phyloP scores from a whole-genome alignment of 2,888 invertebrate species.

The Diadegma fenestrale region DNA sequence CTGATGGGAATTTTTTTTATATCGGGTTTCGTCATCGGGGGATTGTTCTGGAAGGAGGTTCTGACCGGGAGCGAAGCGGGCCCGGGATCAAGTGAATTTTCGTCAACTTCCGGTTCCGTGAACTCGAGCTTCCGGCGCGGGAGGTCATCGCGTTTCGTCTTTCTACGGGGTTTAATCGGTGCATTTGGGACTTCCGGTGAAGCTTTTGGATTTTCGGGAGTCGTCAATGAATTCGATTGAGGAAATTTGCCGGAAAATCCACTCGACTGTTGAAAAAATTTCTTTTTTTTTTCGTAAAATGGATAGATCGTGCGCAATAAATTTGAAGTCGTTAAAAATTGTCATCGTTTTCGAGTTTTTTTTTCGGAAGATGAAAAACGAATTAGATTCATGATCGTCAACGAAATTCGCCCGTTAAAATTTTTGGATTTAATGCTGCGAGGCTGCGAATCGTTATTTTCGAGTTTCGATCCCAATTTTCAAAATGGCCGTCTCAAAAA shows the following conservation, averaged over 20 bases:
- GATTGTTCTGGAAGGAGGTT: background rate
- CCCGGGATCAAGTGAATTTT: slow-evolving; percentile 49
- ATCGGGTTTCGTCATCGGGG: background rate
- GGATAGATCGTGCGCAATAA: background rate
- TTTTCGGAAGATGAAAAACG: background rate
- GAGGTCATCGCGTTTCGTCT: slow-evolving; percentile 66
- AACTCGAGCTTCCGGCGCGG: slow-evolving; percentile 76
- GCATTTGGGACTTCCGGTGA: slow-evolving; percentile 66
- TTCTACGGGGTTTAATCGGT: slow-evolving; percentile 74
- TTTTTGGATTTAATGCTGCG: background rate
- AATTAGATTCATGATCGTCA: background rate
- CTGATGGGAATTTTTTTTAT: background rate
- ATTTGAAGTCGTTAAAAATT: background rate
- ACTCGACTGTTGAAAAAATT: slow-evolving; percentile 11
- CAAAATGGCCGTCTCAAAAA: background rate
- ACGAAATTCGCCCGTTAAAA: background rate
- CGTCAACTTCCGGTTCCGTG: slow-evolving; percentile 67
- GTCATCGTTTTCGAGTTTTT: background rate
- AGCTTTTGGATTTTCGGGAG: slow-evolving; percentile 47
- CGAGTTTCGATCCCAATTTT: background rate
- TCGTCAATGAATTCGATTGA: slow-evolving; percentile 6
- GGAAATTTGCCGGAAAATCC: background rate
- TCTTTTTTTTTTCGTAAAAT: background rate
- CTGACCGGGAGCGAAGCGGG: background rate
- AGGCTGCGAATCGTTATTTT: background rate